Evolutionary conservation across 2,888 invertebrate species (phyloP), one percentile per base, ranked within the genome.

Genomic region (Maniola hyperantus): DNA sequence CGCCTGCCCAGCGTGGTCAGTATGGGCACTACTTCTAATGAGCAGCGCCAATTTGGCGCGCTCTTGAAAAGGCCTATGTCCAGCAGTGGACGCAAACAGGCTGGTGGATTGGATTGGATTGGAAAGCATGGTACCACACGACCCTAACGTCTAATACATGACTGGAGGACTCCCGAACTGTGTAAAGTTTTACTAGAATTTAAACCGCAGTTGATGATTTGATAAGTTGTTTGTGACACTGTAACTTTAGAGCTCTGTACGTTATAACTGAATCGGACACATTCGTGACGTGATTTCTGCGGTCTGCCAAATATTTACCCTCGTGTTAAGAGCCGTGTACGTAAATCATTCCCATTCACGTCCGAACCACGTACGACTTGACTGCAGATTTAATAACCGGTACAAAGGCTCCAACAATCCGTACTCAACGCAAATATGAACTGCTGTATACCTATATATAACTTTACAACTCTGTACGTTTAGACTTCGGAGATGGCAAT

Each of bases 151-250:
- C 84, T 87, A 85, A 88, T 87, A 84, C 82, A 73, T 73, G 74
- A 76, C 81, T 80, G 80, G 76, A 77, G 73, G 74, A 36, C 53
- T 53, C 76, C 80, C 81, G 82, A 85, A 84, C 87, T 84, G 84
- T 84, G 80, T 85, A 84, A 86, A 88, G 86, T 89, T 87, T 84
- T 83, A 85, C 84, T 87, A 88, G 87, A 88, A 85, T 83, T 88
- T 86, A 88, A 79, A 74, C 81, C 78, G 78, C 77, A n/a, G 20
- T 77, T 6, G 79, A 75, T 15, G 11, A 11, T 34, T 13, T 26
- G 26, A 26, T 26, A 26, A 26, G 26, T 26, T 26, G 26, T 26
- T 26, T 26, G 26, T 26, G 26, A 26, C 26, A 26, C 26, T 4
- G n/a, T n/a, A n/a, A n/a, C n/a, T n/a, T n/a, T n/a, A n/a, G n/a